Base-by-base conservation (phyloP, 1,140 invertebrate species). In the Danaus plexippus region DNA sequence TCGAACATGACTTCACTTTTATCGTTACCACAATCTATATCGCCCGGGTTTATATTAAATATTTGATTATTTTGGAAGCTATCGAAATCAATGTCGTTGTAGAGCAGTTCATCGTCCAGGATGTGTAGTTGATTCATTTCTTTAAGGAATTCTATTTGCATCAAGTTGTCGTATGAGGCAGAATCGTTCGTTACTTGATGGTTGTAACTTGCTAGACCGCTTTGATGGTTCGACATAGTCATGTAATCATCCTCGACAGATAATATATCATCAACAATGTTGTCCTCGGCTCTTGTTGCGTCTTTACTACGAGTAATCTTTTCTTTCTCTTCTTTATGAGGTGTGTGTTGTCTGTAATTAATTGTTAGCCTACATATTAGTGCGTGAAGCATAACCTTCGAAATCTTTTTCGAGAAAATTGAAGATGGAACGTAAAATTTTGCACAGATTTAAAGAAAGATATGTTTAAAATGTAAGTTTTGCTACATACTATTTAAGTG, bases 51-150 rank as follows among this genome's bases (percentile, higher is more conserved):
- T n/a, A 64, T 65, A 48, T 80, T 81, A 18, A 83, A 81, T 18
- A 80, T 75, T 40, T 85, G 76, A 45, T 67, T 77, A 9, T 69
- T 75, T 63, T 85, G 78, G 15, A 86, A 74, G 22, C 64, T 78
- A 15, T 85, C 82, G 12, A 86, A 81, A 50, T 86, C 78, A 47
- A 85, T 64, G 61, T 86, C 81, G 52, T 86, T 84, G 46, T 80
- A 83, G 7, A 86, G 57, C 7, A 86, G 47, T 63, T 86, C 83
- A 59, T 83, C 83, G 45, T 86, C 83, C 22, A 84, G 49, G 43
- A 69, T 71, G 40, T 84, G 77, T 32, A 86, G 47, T 18, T 80
- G 78, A 41, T 81, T 84, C 67, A 86, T 86, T 47, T 83, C 83
- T 65, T 84, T 82, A 0, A 85, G 46, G 18, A 85, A 75, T 59